These are phyloP conservation scores for Tichodroma muraria DNA, from an alignment of 2,113 vertebrate genomes.

Conservation along the genomic window DNA sequence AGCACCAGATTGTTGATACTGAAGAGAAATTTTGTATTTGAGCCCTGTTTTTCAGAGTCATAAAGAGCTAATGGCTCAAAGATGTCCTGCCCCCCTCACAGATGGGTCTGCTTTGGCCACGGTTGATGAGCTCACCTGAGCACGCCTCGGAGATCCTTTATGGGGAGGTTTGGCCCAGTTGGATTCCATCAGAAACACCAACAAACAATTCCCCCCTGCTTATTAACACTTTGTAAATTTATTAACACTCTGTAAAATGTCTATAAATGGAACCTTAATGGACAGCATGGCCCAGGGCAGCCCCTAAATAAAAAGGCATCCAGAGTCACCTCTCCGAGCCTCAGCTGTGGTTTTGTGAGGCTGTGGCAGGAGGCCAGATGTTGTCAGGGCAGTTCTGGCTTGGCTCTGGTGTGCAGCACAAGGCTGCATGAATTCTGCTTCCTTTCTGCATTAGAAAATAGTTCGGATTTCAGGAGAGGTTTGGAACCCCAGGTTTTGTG, in stretches of 20 bases:
- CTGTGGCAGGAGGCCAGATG: background rate
- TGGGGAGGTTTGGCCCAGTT: background rate
- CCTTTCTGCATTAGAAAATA: background rate
- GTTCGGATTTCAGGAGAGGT: background rate
- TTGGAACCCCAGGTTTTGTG: background rate
- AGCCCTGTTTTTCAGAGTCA: background rate
- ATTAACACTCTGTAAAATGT: conserved; percentile 47
- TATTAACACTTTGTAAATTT: conserved; percentile 54
- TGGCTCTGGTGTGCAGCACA: background rate
- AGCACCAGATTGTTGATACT: background rate
- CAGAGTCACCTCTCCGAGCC: background rate
- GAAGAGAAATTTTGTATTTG: background rate
- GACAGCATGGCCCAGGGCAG: background rate
- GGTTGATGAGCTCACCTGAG: background rate
- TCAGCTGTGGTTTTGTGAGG: background rate
- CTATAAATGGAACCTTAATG: conserved; percentile 1
- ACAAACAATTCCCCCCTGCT: background rate
- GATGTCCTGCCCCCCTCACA: background rate
- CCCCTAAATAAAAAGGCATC: background rate
- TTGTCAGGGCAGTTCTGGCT: conserved; percentile 11
- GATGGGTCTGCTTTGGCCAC: background rate
- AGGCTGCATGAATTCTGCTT: background rate
- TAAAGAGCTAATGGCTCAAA: background rate
- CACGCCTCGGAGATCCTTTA: background rate
- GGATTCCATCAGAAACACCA: conserved; percentile 38